Base-by-base conservation (phyloP, 1,140 invertebrate genomes). In the Diachasma alloeum region DNA sequence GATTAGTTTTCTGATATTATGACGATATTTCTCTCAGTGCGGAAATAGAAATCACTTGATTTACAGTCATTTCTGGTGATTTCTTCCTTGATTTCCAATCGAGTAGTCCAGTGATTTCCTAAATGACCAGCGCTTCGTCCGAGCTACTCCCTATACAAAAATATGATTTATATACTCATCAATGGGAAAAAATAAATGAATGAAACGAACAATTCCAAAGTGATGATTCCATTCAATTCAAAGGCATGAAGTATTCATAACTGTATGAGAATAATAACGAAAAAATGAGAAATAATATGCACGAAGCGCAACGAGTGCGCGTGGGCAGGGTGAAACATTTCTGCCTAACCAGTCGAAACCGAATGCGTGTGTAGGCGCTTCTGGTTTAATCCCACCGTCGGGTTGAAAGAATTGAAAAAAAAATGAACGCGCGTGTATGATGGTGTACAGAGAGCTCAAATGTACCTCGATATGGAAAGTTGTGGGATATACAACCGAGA, bases 391-490 rank as follows among this genome's bases (percentile, higher is more conserved):
- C 81, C 83, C 78, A 83, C 84, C 70, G 59, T 66, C 80, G 74
- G 42, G 79, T 8, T 8, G 48, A 63, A 15, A 19, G 24, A 24
- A 13, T 26, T 31, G 31, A 63, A 63, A 63, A 63, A 26, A 63
- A 63, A 24, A 26, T 19, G 17, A 17, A 48, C 9, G 1, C 6
- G n/a, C 59, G 0, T 10, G 59, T 63, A 63, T 63, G 59, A 63
- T 63, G 59, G 8, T 63, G 59, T 63, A 26, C 59, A 63, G 59
- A 56, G 75, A 83, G 83, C 82, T 83, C 79, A 78, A 85, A 83
- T 84, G 76, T 81, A 82, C 75, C 81, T 83, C 83, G 53, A 80
- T 83, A 83, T 82, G 82, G 83, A 84, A 85, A 84, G 82, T 84
- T 82, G 81, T 78, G 78, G 56, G 74, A 78, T 78, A 81, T 82